Base-by-base conservation (phyloP, 1,140 invertebrate genomes). In the Zaprionus kolodkinae region DNA sequence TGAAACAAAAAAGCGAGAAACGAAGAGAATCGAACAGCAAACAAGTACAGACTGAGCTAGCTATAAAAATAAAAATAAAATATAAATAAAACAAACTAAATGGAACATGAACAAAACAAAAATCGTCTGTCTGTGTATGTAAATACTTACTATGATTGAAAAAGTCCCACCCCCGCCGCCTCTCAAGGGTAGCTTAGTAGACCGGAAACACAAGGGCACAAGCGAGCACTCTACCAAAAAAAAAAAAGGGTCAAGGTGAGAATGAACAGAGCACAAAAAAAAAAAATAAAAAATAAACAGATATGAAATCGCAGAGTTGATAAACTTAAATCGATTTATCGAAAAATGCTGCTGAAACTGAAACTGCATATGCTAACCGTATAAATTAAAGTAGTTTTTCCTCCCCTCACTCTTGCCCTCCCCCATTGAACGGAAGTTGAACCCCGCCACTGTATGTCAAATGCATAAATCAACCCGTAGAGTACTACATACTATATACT, bases 361-460 rank as follows among this genome's bases (percentile, higher is more conserved):
- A n/a, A 45, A 45, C n/a, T 15, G n/a, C n/a, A 45, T 15, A 15
- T 45, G 40, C n/a, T 40, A 40, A 40, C 13, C 40, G 40, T 21
- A 50, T 50, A 21, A 50, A 21, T 50, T 50, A 25, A 50, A 50
- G 45, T 25, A 5, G 17, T 50, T 50, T 48, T 48, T n/a, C n/a
- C n/a, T n/a, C n/a, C n/a, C n/a, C n/a, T n/a, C n/a, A n/a, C n/a
- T 48, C 2, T 9, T 7, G 13, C 15, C 6, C 40, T 7, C 40
- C 2, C 40, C 15, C 7, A 17, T 4, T 11, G 45, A 55, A 33
- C 50, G 63, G 63, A 65, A 65, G 63, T 43, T 65, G 12, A 65
- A 30, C 33, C 35, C 25, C 45, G 15, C 40, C 54, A 62, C 63
- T 59, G 35, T 9, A 38, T 59, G 55, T 60, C 70, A 66, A 52